A percentile compares a stretch with the other conserved stretches of the same genome.
phyloP scores from a whole-genome alignment of 2,797 vertebrate genomes.

The Monodelphis domestica region DNA sequence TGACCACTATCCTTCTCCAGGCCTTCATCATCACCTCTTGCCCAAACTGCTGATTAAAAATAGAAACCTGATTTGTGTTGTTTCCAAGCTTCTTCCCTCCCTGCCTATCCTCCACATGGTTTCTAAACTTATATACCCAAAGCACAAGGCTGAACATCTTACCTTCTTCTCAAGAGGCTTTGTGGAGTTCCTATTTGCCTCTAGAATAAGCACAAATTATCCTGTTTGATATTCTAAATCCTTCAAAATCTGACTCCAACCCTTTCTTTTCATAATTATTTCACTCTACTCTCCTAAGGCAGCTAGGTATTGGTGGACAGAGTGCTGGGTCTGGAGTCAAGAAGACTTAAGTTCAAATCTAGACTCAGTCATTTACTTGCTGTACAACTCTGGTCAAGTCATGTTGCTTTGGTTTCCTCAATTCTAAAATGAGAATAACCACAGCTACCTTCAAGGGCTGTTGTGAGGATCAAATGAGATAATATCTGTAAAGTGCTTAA shows the following conservation, averaged over 20 bases:
- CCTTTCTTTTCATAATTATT: neutral
- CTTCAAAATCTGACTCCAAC: neutral
- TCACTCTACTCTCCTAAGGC: neutral
- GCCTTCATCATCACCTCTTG: neutral
- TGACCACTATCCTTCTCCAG: neutral
- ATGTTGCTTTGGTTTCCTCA: neutral
- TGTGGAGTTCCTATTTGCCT: neutral
- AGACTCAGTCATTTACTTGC: neutral
- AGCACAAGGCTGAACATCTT: neutral
- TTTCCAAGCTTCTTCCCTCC: neutral
- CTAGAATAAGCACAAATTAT: neutral
- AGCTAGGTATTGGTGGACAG: neutral
- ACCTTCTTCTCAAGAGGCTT: neutral
- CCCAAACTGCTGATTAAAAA: neutral
- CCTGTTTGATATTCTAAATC: neutral
- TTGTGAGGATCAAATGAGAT: neutral
- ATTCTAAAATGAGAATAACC: neutral
- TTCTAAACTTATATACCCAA: neutral
- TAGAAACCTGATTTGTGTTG: neutral
- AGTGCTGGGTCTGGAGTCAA: neutral
- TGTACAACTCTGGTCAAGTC: neutral
- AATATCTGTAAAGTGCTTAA: neutral
- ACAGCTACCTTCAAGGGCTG: neutral
- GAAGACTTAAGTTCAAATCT: neutral
- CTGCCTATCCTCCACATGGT: neutral